phyloP scores from a whole-genome alignment of 1,140 invertebrate genomes.

The Drosophila fuyamai region DNA sequence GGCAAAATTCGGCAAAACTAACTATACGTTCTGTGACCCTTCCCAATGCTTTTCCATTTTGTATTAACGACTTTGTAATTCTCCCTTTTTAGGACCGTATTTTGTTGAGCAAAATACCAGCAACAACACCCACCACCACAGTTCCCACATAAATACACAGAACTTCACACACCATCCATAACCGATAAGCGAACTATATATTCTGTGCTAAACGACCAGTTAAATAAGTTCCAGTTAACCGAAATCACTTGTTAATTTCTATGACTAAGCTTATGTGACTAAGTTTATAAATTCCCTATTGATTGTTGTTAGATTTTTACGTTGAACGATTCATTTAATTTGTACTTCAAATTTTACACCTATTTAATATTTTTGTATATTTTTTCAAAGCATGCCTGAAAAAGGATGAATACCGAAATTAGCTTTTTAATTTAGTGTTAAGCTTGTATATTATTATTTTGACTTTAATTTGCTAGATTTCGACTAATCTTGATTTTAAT shows the following conservation, averaged over 20 bases:
- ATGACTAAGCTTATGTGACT: conserved; percentile 11
- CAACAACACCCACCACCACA: conserved; percentile 47
- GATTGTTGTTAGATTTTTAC: conserved; percentile 75
- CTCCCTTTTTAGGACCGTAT: conserved; percentile 55
- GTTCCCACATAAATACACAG: conserved; percentile 49
- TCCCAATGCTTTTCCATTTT: conserved; percentile 11
- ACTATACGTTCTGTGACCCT: conserved; percentile 12
- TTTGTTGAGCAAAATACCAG: conserved; percentile 59
- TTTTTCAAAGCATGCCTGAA: conserved; percentile 13
- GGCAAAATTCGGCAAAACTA: conserved; percentile 16
- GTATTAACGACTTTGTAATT: conserved; percentile 47
- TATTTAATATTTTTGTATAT: conserved; percentile 16
- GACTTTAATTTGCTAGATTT: not conserved
- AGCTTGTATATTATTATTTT: conserved; percentile 21
- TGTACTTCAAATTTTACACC: conserved; percentile 3
- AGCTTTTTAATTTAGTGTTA: conserved; percentile 10
- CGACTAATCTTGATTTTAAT: conserved; percentile 1
- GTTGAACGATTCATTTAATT: conserved; percentile 20
- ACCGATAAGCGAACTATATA: conserved; percentile 32
- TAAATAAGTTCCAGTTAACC: conserved; percentile 30
- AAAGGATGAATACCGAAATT: not conserved
- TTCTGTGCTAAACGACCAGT: conserved; percentile 25
- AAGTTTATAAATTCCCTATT: conserved; percentile 19
- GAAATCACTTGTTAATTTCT: conserved; percentile 56
- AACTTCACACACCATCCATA: conserved; percentile 44